Conservation (phyloP, 2,797 vertebrate genomes). For the Lepilemur ruficaudatus region DNA sequence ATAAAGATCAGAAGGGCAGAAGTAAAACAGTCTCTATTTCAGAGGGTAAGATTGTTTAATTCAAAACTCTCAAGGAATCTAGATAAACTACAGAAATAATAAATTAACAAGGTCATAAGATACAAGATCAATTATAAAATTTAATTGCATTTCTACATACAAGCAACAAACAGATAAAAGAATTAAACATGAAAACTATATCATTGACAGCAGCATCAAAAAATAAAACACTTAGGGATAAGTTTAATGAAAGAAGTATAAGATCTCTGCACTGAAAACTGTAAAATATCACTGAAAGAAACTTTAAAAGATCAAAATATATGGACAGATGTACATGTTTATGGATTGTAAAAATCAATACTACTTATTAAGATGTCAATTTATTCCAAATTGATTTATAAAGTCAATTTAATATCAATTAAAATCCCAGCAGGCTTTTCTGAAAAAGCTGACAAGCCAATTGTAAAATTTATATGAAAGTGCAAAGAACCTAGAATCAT, state of each 20-base stretch:
- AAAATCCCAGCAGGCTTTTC: background rate
- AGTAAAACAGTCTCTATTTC: background rate
- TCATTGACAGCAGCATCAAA: background rate
- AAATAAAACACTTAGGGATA: background rate
- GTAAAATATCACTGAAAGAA: background rate
- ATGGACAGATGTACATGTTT: background rate
- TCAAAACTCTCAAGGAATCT: background rate
- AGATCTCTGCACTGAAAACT: background rate
- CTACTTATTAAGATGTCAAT: background rate
- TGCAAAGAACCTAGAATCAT: background rate
- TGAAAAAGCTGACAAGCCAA: background rate
- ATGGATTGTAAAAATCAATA: background rate
- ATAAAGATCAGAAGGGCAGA: background rate
- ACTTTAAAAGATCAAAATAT: background rate
- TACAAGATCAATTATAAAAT: background rate
- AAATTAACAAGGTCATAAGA: background rate
- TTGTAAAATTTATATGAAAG: background rate
- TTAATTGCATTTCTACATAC: background rate
- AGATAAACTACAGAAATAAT: background rate
- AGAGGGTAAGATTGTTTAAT: background rate
- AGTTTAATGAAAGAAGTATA: background rate
- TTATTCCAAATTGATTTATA: background rate
- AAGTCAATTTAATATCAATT: background rate
- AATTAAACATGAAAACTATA: background rate
- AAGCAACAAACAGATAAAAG: background rate